A percentile compares a stretch with the other conserved stretches of the same genome.
phyloP scores from a whole-genome alignment of 2,888 invertebrate genomes.

The Hoplodrina blanda region DNA sequence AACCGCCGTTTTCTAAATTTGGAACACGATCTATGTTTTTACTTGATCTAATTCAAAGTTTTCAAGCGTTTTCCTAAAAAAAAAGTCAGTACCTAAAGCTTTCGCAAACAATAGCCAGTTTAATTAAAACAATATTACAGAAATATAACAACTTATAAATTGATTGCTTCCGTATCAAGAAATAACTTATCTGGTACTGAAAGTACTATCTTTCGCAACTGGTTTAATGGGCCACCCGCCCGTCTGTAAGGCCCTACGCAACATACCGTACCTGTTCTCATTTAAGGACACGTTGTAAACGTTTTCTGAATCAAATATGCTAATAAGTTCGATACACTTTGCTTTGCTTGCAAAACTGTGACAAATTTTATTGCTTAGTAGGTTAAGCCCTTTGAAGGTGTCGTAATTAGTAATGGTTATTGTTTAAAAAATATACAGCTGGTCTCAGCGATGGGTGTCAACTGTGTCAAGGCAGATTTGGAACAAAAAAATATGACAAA shows the following conservation, averaged over 20 bases:
- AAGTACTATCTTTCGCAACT: constrained; percentile 60
- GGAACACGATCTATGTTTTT: too few relatives aligned
- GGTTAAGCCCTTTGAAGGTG: constrained; percentile 41
- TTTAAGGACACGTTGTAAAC: constrained; percentile 68
- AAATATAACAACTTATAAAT: constrained; percentile 32
- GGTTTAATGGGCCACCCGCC: constrained; percentile 63
- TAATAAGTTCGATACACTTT: constrained; percentile 67
- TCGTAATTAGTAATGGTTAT: constrained; percentile 39
- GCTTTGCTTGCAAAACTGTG: constrained; percentile 66
- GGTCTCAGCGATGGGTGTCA: constrained; percentile 36
- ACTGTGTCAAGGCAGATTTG: constrained; percentile 43
- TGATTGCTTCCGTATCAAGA: constrained; percentile 56
- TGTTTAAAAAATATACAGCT: constrained; percentile 11
- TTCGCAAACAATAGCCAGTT: not conserved
- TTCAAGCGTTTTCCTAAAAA: not conserved
- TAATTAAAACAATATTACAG: constrained; percentile 34
- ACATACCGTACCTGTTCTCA: constrained; percentile 64
- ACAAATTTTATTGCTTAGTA: constrained; percentile 58
- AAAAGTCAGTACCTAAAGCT: not conserved
- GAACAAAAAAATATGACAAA: constrained; percentile 21
- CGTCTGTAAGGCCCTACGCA: constrained; percentile 70
- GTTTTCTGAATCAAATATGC: constrained; percentile 70
- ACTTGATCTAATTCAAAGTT: not conserved
- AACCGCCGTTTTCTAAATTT: too few relatives aligned
- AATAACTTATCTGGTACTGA: constrained; percentile 50